Evolutionary conservation across 2,888 invertebrate species (phyloP), one percentile per base, ranked within the genome.

Genomic region (Psylliodes chrysocephalus): DNA sequence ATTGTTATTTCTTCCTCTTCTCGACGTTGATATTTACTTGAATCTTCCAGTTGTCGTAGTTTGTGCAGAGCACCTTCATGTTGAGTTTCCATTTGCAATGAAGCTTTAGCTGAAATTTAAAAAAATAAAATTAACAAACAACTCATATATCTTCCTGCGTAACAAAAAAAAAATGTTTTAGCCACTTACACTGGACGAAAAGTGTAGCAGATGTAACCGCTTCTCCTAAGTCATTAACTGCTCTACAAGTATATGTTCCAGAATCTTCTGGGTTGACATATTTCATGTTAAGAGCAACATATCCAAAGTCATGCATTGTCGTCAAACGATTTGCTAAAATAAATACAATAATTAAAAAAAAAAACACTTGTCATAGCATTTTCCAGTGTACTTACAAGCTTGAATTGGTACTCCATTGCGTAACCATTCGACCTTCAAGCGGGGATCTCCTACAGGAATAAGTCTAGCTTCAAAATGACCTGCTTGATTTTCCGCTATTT

Each of bases 231-330:
- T 96, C 95, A 77, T 97, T 96, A 7, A 90, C 87, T 35, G 97
- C 96, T 62, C 95, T 89, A 80, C 97, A 96, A 1, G 96, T 97
- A 82, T 98, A 98, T 35, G 96, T 95, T 46, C 98, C 98, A 1
- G 96, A 95, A 84, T 98, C 98, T 82, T 96, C 96, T 17, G 96
- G 95, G 78, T 94, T 94, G 0, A 94, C 94, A 75, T 95, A 95
- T 80, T 95, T 95, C 92, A 95, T 93, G 76, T 96, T 95, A 14
- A 95, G 85, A 35, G 96, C 96, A 19, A 98, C 98, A 81, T 96
- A 98, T 51, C 98, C 98, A 81, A 98, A 98, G 81, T 99, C 98
- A 79, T 98, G 95, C 91, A 96, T 95, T 7, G 96, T 96, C 42
- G 94, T 93, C 25, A 93, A 86, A 64, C 95, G 92, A 79, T 95